These are phyloP conservation scores for Tapirus terrestris DNA, from an alignment of 2,113 vertebrate species.

Conservation along the genomic window DNA sequence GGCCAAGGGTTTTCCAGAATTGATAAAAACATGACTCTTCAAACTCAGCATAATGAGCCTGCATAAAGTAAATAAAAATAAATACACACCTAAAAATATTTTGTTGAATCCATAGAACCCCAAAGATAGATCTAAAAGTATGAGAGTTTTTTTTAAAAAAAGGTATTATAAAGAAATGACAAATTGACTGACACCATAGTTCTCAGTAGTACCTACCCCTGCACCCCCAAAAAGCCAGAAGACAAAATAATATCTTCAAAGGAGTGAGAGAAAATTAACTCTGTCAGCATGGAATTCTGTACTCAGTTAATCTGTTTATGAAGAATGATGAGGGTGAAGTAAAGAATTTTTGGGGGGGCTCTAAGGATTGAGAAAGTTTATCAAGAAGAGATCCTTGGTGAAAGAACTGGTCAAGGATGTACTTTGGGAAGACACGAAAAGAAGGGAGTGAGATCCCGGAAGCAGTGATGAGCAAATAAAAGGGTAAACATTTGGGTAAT, in stretches of 20 bases:
- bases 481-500: background rate
- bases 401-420: background rate
- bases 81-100: background rate
- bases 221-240: background rate
- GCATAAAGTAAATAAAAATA: background rate
- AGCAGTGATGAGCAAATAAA: background rate
- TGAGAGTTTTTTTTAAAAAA: background rate
- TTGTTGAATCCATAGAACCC: constrained; percentile 4
- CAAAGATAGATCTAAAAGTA: background rate
- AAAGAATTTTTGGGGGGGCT: background rate
- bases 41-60: background rate
- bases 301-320: background rate
- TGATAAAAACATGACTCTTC: background rate
- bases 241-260: background rate
- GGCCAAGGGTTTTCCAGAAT: background rate
- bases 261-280: background rate
- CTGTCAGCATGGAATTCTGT: background rate
- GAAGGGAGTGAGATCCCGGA: background rate
- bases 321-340: background rate
- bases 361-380: background rate
- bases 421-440: background rate
- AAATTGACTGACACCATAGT: background rate
- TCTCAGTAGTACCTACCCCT: background rate
- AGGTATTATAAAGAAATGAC: background rate
- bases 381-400: background rate